Base-by-base conservation (phyloP, 2,888 invertebrate species). In the Microctonus aethiopoides region DNA sequence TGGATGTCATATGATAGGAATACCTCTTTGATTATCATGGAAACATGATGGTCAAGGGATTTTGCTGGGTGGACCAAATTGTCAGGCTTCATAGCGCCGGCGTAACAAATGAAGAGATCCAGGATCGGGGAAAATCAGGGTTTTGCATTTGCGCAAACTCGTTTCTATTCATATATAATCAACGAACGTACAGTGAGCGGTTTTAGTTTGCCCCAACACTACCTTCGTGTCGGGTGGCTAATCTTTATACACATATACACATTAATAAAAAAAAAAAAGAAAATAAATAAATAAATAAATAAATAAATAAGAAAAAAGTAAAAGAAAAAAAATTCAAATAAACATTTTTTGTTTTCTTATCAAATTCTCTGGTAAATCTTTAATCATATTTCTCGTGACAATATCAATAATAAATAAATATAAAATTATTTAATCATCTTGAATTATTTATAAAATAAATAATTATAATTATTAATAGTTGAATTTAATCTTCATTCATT, bases 91-190 rank as follows among this genome's bases (percentile, higher is more conserved):
- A 34, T 57, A 57, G 57, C 57, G 57, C 57, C 57, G 57, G 57
- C 57, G 57, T 57, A 32, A 57, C 26, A 57, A 57, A 16, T 57
- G 29, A 63, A 46, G 51, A 51, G n/a, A 32, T 39, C 65, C 24
- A 22, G 51, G 29, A 64, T 32, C 22, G 7, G 34, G 36, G n/a
- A 65, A 65, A 65, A 56, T 56, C 54, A 56, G 54, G 65, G 54
- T 65, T 36, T 26, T 57, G 56, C 65, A 65, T 65, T 65, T 65
- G 65, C 65, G 65, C 65, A 65, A 65, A 56, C 65, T 65, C 65
- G 56, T 36, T 39, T 20, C 36, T 54, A 39, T 39, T 56, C 24
- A 34, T 39, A 65, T 56, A 65, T 54, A 54, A 65, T 34, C 22
- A 65, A 24, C 56, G 56, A 56, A 13, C 9, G 34, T 56, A 22